Base-by-base conservation (phyloP, 1,140 invertebrate species). In the Drosophila miranda region DNA sequence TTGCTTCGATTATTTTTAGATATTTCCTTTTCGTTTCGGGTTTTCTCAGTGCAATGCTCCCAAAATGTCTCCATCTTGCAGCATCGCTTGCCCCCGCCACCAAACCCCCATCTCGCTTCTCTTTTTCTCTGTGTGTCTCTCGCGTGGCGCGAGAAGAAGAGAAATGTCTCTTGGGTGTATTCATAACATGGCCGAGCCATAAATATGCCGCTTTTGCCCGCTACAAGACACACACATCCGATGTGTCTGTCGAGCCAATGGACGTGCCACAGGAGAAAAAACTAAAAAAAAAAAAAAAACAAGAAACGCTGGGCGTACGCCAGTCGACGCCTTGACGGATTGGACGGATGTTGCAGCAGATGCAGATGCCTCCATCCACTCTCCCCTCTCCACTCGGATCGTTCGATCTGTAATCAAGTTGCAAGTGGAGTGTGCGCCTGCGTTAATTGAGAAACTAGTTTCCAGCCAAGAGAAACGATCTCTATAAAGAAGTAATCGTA, bases 101-200 rank as follows among this genome's bases (percentile, higher is more conserved):
- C 21, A 23, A 23, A 3, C 8, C 28, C 19, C 3, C 38, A 44
- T 16, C 44, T 57, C 56, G 49, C 43, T 63, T 60, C 66, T 61
- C 49, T 19, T 34, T 51, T 5, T 41, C 3, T 49, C 23, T 41
- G 7, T 53, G 50, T 51, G 42, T 53, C 45, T 56, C 48, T 23
- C 16, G 23, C 5, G 75, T 49, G 41, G 55, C 79, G 78, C 82
- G 82, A 60, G 82, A 82, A 87, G 82, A 87, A 87, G 82, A 87
- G 77, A 87, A 82, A 87, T 87, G 82, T 87, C 82, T 87, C 82
- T 63, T 87, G 82, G 82, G 82, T 87, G 82, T 82, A 87, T 87
- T 87, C 82, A 82, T 87, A 87, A 78, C 75, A 87, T 81, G 83
- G 78, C 75, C 79, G 64, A 77, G 67, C 82, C 82, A 87, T 87